Conservation (phyloP, 2,888 invertebrate genomes). For the Athalia rosae region DNA sequence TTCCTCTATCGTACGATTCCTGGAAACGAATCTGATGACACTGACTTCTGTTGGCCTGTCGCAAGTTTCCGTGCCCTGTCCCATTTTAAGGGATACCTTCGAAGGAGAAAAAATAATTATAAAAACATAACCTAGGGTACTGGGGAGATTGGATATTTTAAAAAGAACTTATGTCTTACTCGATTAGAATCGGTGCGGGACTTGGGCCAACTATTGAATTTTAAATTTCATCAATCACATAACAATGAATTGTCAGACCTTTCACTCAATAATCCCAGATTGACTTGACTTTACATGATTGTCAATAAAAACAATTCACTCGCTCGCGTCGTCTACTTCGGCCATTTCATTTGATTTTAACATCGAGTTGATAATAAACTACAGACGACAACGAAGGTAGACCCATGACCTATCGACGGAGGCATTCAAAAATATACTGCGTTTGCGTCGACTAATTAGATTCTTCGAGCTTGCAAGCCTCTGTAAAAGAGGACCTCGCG, state of each 20-base stretch:
- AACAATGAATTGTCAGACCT: slow-evolving; percentile 52
- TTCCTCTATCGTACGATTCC: slow-evolving; percentile 71
- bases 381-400: too few relatives aligned
- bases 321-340: slow-evolving; percentile 15
- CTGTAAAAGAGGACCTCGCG: slow-evolving; percentile 14
- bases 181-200: too few relatives aligned
- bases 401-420: not conserved
- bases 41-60: slow-evolving; percentile 71
- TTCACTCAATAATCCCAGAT: slow-evolving; percentile 53
- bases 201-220: slow-evolving; percentile 34
- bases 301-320: slow-evolving; percentile 63
- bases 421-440: not conserved
- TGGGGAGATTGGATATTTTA: not conserved
- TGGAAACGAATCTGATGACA: slow-evolving; percentile 71
- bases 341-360: not conserved
- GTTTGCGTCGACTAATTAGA: slow-evolving; percentile 4
- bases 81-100: slow-evolving; percentile 59
- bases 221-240: slow-evolving; percentile 51
- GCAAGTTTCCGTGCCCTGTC: slow-evolving; percentile 71
- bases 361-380: not conserved
- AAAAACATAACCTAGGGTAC: not conserved
- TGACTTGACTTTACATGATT: slow-evolving; percentile 60
- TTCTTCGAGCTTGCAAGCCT: not conserved
- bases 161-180: too few relatives aligned
- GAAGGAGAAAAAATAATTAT: slow-evolving; percentile 41